Conservation (phyloP, 2,888 invertebrate species). For the Trichopoda pennipes region DNA sequence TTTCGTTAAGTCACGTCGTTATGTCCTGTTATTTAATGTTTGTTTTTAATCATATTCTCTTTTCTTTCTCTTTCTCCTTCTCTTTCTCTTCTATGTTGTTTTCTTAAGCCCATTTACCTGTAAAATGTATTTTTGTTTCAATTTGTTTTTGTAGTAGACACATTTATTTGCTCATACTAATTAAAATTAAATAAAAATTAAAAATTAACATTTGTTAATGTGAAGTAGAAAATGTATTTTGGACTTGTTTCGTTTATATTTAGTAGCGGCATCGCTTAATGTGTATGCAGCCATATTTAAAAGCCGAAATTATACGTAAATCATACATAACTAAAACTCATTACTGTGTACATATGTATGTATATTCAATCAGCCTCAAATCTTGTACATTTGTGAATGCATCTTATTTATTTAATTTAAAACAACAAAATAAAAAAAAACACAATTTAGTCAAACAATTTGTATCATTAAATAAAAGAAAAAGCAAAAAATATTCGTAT, state of each 20-base stretch:
- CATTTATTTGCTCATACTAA: conserved; percentile 15
- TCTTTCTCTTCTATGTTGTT: conserved; percentile 15
- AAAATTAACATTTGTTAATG: conserved; percentile 23
- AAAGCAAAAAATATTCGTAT: conserved; percentile 27
- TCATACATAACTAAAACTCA: conserved; percentile 38
- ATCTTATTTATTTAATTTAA: conserved; percentile 23
- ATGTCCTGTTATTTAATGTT: conserved; percentile 44
- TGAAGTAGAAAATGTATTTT: conserved; percentile 3
- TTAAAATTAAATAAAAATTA: not conserved
- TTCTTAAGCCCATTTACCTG: conserved; percentile 8
- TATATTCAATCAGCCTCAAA: conserved; percentile 35
- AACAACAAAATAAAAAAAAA: too few relatives aligned
- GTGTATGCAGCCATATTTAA: conserved; percentile 44
- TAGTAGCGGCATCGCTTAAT: conserved; percentile 15
- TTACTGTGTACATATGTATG: too few relatives aligned
- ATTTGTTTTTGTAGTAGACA: conserved; percentile 21
- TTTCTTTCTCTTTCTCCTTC: not conserved
- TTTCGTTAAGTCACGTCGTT: conserved; percentile 52
- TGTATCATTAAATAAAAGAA: conserved; percentile 21
- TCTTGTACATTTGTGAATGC: conserved; percentile 18
- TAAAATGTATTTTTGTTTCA: conserved; percentile 16
- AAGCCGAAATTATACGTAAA: conserved; percentile 21
- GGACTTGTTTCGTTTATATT: conserved; percentile 3
- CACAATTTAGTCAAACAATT: conserved; percentile 20
- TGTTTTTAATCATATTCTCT: conserved; percentile 30